Base-by-base conservation (phyloP, 2,797 vertebrate species). In the Acomys russatus region DNA sequence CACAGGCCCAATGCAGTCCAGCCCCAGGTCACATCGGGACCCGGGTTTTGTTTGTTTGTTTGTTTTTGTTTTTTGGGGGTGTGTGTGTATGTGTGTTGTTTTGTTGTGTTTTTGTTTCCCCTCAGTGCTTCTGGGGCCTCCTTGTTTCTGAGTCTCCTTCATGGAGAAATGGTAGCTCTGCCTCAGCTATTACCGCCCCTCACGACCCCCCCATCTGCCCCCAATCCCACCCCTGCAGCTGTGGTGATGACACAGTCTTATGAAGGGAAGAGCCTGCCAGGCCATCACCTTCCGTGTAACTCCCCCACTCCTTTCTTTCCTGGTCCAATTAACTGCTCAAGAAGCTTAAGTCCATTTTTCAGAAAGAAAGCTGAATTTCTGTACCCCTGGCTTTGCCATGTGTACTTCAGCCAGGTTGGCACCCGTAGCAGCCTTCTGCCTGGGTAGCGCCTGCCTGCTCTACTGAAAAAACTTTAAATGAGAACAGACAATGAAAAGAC, bases 171-270 rank as follows among this genome's bases (percentile, higher is more conserved):
- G 3, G 3, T 73, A n/a, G 20, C 0, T 9, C 68, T 14, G 6
- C 23, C 6, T 33, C 17, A 68, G 49, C 23, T n/a, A 33, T 18
- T 61, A 59, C 56, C 0, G 17, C 0, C 44, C 70, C 25, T 20
- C 10, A 20, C 9, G 25, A 6, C 1, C 66, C 18, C 22, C 1
- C 1, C n/a, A n/a, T n/a, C n/a, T n/a, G n/a, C n/a, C n/a, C n/a
- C n/a, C n/a, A n/a, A n/a, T n/a, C n/a, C n/a, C n/a, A n/a, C 1
- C 15, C 8, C 1, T 17, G 61, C 22, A n/a, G 80, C 30, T 51
- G 3, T 80, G 49, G 2, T 4, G 25, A 9, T 25, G 28, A 12
- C 23, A 20, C 8, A 64, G 35, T 23, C 54, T 33, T 33, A 9
- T 0, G 1, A 22, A 28, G 61, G 66, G 18, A 33, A 66, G 38